Evolutionary conservation across 2,113 vertebrate genomes (phyloP).

Genomic region (Caracal caracal): DNA sequence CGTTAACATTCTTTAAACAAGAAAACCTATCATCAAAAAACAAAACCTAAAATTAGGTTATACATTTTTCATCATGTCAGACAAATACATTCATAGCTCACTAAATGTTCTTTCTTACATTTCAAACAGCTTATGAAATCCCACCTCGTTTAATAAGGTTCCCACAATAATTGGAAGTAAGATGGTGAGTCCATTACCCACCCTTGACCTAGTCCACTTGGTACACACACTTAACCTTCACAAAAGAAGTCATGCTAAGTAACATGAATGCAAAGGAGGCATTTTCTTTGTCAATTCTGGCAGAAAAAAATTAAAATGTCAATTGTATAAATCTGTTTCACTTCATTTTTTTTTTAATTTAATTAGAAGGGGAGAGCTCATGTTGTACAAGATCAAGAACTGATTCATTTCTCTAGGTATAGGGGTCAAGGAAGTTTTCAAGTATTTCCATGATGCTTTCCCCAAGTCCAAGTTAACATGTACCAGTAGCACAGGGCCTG

Average conservation of each 20-base stretch:
- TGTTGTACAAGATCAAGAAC: background rate
- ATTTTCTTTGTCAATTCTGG: background rate
- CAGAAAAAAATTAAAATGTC: background rate
- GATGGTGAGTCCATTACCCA: background rate
- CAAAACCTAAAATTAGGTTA: slow-evolving; percentile 80
- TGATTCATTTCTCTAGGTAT: background rate
- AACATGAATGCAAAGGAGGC: background rate
- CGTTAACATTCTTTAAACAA: slow-evolving; percentile 79
- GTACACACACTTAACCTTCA: background rate
- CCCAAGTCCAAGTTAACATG: background rate
- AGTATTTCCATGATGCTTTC: background rate
- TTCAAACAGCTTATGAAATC: slow-evolving; percentile 67
- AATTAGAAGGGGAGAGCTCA: background rate
- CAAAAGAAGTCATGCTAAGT: background rate
- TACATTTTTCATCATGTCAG: slow-evolving; percentile 81
- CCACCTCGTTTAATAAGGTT: slow-evolving; percentile 18
- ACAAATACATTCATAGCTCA: slow-evolving; percentile 70
- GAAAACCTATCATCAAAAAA: slow-evolving; percentile 78
- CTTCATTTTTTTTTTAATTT: background rate
- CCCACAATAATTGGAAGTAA: background rate
- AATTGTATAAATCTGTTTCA: background rate
- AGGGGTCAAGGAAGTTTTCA: background rate
- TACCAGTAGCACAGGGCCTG: background rate
- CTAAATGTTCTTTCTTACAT: slow-evolving; percentile 65
- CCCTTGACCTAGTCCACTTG: background rate